phyloP scores from a whole-genome alignment of 2,113 vertebrate genomes.

The Oenanthe oenanthe region DNA sequence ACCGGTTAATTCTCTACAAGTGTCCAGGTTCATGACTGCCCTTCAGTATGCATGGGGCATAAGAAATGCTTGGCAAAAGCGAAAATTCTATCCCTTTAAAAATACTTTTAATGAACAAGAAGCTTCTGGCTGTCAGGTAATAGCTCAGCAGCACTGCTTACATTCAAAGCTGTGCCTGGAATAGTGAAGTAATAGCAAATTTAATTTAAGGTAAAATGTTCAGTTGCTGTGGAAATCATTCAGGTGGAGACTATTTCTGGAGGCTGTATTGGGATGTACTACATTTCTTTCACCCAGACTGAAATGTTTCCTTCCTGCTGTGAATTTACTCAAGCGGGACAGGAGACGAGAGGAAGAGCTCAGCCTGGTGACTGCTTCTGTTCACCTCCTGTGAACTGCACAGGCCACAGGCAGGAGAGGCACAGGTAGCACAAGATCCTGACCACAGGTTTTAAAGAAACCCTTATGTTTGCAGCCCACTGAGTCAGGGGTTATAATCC shows the following conservation, averaged over 20 bases:
- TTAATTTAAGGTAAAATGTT: not conserved
- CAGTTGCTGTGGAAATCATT: not conserved
- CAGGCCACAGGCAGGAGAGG: not conserved
- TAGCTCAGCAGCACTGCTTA: not conserved
- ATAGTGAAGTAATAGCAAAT: not conserved
- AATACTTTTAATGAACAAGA: not conserved
- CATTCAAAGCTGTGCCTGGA: not conserved
- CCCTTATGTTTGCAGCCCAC: not conserved
- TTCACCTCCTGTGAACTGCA: not conserved
- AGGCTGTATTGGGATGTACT: not conserved
- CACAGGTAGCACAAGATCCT: not conserved
- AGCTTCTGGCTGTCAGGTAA: not conserved
- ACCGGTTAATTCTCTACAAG: not conserved
- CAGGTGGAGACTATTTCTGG: not conserved
- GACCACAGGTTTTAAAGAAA: not conserved
- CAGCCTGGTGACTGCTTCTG: fast-evolving
- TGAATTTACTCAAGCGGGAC: not conserved
- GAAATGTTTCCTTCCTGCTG: not conserved
- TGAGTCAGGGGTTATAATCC: not conserved
- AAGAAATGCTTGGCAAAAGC: not conserved
- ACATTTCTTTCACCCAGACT: not conserved
- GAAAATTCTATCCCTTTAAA: not conserved
- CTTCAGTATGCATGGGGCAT: not conserved
- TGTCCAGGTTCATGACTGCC: not conserved
- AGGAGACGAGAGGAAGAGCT: not conserved